Evolutionary conservation across 2,797 vertebrate genomes (phyloP), one percentile per base, ranked within the genome.

Genomic region (Lagodon rhomboides): DNA sequence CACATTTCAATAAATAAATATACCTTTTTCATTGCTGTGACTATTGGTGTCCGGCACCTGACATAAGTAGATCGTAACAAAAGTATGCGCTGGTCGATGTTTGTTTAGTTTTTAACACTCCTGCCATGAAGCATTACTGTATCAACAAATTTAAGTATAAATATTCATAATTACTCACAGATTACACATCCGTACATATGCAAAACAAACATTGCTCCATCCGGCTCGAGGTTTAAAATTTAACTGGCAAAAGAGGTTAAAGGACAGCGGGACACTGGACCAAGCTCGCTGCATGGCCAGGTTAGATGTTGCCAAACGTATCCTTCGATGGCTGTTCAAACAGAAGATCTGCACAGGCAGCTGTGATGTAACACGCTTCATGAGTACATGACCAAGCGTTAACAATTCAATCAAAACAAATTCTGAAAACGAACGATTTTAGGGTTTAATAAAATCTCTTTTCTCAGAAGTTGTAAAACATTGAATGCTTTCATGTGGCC

Each of bases 1-100:
- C 85, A 91, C 88, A 90, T 94, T 79, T 94, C 93, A 97, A 98
- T 98, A 98, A 98, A 97, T 98, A 98, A 96, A 98, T 96, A 98
- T 96, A 97, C 87, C 92, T 15, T 85, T 85, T 70, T 71, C 50
- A 69, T 84, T 82, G 49, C 61, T 87, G 79, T 82, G 76, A 83
- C 79, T 88, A 44, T 49, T 92, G 93, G 93, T 94, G 93, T 92
- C 94, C 94, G 47, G 93, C 94, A 95, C 95, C 93, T 80, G 62
- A 85, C 22, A 72, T 77, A 27, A 74, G 68, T 68, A 22, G 54
- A 66, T 77, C 22, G 27, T 77, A 64, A 85, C 43, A 79, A 51
- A 27, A 65, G 0, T 20, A 18, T 53, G 23, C n/a, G 22, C 20
- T 51, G 18, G 18, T 60, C 5, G 17, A 50, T 59, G 64, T 68